Percentiles rank a stretch among this genome's conserved stretches.
These are phyloP conservation scores for Plagodis pulveraria DNA, from an alignment of 2,888 invertebrate species.

Conservation along the genomic window DNA sequence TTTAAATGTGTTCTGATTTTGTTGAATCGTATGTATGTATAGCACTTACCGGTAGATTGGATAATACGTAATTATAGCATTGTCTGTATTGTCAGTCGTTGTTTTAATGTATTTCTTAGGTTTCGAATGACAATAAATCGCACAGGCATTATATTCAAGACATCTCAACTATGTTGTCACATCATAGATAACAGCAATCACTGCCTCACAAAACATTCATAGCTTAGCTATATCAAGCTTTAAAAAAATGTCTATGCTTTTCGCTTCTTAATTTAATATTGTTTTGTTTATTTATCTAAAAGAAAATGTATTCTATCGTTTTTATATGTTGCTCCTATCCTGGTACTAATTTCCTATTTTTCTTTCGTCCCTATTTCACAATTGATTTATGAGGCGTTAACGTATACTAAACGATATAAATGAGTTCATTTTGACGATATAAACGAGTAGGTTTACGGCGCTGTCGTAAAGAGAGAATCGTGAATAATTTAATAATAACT, in stretches of 20 bases:
- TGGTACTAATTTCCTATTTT: slow-evolving; percentile 56
- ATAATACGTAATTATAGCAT: slow-evolving; percentile 4
- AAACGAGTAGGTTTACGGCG: slow-evolving; percentile 48
- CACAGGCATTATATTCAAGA: slow-evolving; percentile 16
- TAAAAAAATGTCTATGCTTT: slow-evolving; percentile 76
- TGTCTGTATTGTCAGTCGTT: slow-evolving; percentile 20
- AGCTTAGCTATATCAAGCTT: slow-evolving; percentile 80
- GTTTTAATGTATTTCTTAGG: slow-evolving; percentile 12
- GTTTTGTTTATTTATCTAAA: slow-evolving; percentile 64
- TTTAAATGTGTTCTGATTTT: slow-evolving; percentile 7
- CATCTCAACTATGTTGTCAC: slow-evolving; percentile 35
- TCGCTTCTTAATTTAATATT: slow-evolving; percentile 75
- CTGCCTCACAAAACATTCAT: slow-evolving; percentile 85
- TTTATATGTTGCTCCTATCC: slow-evolving; percentile 65
- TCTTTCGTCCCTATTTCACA: slow-evolving; percentile 50
- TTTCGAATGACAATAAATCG: slow-evolving; percentile 17
- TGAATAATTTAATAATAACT: slow-evolving; percentile 16
- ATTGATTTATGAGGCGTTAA: slow-evolving; percentile 57
- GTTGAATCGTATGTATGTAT: slow-evolving; percentile 3
- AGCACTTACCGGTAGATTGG: not conserved
- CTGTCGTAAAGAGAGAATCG: slow-evolving; percentile 34
- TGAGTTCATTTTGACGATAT: slow-evolving; percentile 10
- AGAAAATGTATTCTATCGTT: slow-evolving; percentile 35
- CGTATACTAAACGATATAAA: slow-evolving; percentile 37
- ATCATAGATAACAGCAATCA: slow-evolving; percentile 77